Evolutionary conservation across 2,888 invertebrate genomes (phyloP).

Genomic region (Galerucella nymphaeae): DNA sequence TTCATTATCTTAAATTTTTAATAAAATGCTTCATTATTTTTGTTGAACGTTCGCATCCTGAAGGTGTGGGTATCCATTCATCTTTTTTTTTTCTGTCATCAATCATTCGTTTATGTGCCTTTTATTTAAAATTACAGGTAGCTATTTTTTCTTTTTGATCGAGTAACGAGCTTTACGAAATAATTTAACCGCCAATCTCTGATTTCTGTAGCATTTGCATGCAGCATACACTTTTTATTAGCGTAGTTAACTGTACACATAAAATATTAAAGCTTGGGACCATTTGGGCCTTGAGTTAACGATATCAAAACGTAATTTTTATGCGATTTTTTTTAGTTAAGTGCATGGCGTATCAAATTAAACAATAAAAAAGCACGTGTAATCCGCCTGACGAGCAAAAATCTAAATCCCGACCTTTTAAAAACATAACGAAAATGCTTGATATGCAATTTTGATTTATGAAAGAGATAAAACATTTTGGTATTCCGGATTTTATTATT

Average conservation of each 20-base stretch:
- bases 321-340: neutral
- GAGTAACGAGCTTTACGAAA: too few species aligned
- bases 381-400: constrained; percentile 9
- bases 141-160: too few species aligned
- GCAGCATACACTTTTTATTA: neutral
- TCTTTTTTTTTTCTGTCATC: too few species aligned
- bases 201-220: neutral
- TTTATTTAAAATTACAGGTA: too few species aligned
- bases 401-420: constrained; percentile 13
- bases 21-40: too few species aligned
- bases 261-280: neutral
- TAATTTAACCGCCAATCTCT: neutral
- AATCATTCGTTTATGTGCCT: too few species aligned
- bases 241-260: neutral
- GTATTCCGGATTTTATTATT: constrained; percentile 53
- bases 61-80: too few species aligned
- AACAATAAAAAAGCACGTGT: neutral
- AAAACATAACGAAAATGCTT: constrained; percentile 33
- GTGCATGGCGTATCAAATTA: neutral
- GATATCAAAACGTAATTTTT: neutral
- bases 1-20: too few species aligned
- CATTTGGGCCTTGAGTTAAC: neutral
- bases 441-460: constrained; percentile 45
- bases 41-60: too few species aligned
- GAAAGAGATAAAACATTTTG: constrained; percentile 49